These are phyloP conservation scores for Sphaerophoria taeniata DNA, from an alignment of 2,888 invertebrate species.

Conservation along the genomic window DNA sequence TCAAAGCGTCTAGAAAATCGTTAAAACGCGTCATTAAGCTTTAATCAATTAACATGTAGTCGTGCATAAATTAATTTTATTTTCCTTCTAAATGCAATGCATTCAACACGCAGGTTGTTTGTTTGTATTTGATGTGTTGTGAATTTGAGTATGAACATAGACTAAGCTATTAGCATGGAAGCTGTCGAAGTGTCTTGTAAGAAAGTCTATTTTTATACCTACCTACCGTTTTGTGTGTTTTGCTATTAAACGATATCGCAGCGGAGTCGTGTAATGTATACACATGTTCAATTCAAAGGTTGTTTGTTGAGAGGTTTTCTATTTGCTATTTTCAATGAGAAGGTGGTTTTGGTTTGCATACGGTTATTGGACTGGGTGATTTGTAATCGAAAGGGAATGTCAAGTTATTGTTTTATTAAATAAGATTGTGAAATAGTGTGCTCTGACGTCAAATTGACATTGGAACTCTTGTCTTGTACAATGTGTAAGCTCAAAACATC, in stretches of 20 bases:
- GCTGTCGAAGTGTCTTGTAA: slow-evolving; percentile 58
- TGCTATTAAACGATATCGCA: neutral
- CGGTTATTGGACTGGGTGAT: too few species aligned
- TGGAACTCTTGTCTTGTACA: neutral
- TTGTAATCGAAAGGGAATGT: too few species aligned
- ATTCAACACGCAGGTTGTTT: slow-evolving; percentile 2
- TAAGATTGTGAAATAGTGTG: too few species aligned
- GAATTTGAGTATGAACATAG: neutral
- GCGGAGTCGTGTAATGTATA: neutral
- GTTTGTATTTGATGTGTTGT: neutral
- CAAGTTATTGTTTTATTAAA: too few species aligned
- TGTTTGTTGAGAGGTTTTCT: slow-evolving; percentile 15
- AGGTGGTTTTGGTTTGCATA: slow-evolving; percentile 2
- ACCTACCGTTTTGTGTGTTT: neutral
- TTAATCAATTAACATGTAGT: slow-evolving; percentile 70
- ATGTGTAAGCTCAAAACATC: neutral
- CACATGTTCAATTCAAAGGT: slow-evolving; percentile 28
- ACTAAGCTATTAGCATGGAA: slow-evolving; percentile 58
- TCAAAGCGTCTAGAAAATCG: slow-evolving; percentile 49
- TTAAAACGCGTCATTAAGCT: slow-evolving; percentile 68
- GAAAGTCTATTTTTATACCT: slow-evolving; percentile 25
- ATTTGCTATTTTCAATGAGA: neutral
- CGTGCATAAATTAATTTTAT: slow-evolving; percentile 67
- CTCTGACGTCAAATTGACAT: too few species aligned
- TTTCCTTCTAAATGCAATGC: slow-evolving; percentile 24